phyloP scores from a whole-genome alignment of 1,140 invertebrate species.

The Subanguina moxae region DNA sequence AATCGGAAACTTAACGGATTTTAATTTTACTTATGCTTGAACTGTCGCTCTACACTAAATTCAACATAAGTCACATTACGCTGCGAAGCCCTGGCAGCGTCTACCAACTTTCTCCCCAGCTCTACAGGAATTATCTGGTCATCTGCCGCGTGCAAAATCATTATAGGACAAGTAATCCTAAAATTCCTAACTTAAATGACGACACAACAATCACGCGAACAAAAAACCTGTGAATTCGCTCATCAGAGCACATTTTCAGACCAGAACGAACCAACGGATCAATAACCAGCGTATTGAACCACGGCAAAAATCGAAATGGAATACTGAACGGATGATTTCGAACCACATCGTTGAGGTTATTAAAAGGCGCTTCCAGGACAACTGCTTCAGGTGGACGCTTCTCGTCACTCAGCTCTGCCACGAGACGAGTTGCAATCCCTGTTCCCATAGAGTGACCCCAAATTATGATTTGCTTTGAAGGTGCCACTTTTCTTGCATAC shows the following conservation, averaged over 20 bases:
- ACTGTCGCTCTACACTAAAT: constrained; percentile 32
- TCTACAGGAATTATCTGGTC: constrained; percentile 75
- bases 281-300: constrained; percentile 21
- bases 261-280: constrained; percentile 14
- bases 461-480: constrained; percentile 69
- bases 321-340: constrained; percentile 71
- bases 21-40: neutral
- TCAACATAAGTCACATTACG: constrained; percentile 44
- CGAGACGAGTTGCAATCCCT: constrained; percentile 33
- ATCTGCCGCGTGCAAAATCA: constrained; percentile 84
- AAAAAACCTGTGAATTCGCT: constrained; percentile 53
- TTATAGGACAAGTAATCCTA: constrained; percentile 68
- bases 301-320: constrained; percentile 8
- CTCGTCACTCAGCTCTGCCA: constrained; percentile 48
- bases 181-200: constrained; percentile 56
- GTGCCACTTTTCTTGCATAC: constrained; percentile 68
- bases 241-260: constrained; percentile 22
- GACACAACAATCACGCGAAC: neutral
- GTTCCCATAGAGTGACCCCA: constrained; percentile 79
- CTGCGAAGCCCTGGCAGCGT: constrained; percentile 33
- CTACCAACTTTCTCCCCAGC: constrained; percentile 38
- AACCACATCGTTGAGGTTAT: constrained; percentile 77
- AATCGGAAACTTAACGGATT: no score
- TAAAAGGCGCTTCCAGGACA: constrained; percentile 81
- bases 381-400: constrained; percentile 68